phyloP scores from a whole-genome alignment of 2,888 invertebrate species.

The Drosophila glabriapex region DNA sequence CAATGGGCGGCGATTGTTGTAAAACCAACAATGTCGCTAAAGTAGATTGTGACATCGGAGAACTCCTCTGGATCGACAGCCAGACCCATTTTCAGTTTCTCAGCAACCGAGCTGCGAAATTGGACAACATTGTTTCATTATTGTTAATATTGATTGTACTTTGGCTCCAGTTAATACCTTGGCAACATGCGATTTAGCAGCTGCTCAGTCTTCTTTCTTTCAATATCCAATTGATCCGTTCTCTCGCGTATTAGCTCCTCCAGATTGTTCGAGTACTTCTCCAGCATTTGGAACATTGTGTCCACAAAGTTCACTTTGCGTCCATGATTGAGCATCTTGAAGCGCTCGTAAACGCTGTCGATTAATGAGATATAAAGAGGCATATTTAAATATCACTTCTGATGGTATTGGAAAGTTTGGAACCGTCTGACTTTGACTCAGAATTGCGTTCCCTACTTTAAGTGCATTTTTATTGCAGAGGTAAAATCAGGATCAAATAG shows the following conservation, averaged over 20 bases:
- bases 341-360: slow-evolving; percentile 90
- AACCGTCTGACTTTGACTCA: background rate
- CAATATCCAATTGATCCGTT: slow-evolving; percentile 96
- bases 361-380: background rate
- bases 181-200: slow-evolving; percentile 95
- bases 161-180: slow-evolving; percentile 85
- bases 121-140: background rate
- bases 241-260: slow-evolving; percentile 96
- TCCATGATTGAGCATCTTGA: slow-evolving; percentile 96
- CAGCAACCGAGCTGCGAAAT: slow-evolving; percentile 92
- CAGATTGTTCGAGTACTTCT: slow-evolving; percentile 97
- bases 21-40: slow-evolving; percentile 97
- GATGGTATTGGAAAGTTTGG: background rate
- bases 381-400: background rate
- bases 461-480: background rate
- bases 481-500: background rate
- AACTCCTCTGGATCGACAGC: slow-evolving; percentile 97
- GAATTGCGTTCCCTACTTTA: background rate
- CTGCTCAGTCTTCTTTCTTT: slow-evolving; percentile 98
- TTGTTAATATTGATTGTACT: background rate
- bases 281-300: slow-evolving; percentile 98
- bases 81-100: slow-evolving; percentile 94
- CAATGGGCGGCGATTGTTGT: slow-evolving; percentile 96
- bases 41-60: slow-evolving; percentile 96
- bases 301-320: slow-evolving; percentile 97